Evolutionary conservation across 2,888 invertebrate genomes (phyloP).

Genomic region (Lordiphosa andalusiaca): DNA sequence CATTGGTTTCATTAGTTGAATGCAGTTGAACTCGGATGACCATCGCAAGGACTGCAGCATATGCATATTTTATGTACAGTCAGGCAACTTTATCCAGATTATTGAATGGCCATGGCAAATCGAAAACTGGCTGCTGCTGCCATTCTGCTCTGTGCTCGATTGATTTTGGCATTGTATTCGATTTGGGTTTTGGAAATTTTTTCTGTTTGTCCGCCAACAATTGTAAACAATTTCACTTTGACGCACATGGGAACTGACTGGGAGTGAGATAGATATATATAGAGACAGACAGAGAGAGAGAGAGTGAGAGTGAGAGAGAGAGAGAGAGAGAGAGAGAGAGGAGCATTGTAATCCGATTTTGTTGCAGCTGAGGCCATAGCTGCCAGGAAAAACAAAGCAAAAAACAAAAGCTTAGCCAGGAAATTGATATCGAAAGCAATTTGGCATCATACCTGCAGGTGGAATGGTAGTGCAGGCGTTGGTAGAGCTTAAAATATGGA

Average conservation of each 20-base stretch:
- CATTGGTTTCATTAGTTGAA: slow-evolving; percentile 51
- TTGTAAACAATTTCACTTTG: slow-evolving; percentile 61
- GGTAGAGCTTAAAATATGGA: slow-evolving; percentile 4
- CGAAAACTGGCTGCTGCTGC: slow-evolving; percentile 17
- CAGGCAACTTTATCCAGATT: slow-evolving; percentile 41
- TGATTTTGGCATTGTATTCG: slow-evolving; percentile 40
- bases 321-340: neutral
- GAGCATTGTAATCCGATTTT: slow-evolving; percentile 66
- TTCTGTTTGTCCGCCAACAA: slow-evolving; percentile 33
- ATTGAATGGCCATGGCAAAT: slow-evolving; percentile 24
- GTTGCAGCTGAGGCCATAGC: slow-evolving; percentile 63
- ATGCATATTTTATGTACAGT: slow-evolving; percentile 36
- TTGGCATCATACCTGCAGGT: slow-evolving; percentile 43
- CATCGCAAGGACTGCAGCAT: slow-evolving; percentile 23
- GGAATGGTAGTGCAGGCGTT: slow-evolving; percentile 10
- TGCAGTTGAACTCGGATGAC: slow-evolving; percentile 1
- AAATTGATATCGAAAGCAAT: slow-evolving; percentile 70
- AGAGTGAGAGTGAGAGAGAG: too few relatives aligned
- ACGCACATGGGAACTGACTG: slow-evolving; percentile 19
- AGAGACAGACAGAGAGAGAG: neutral
- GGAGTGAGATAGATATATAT: neutral
- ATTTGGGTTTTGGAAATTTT: slow-evolving; percentile 19
- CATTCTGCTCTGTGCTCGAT: slow-evolving; percentile 22
- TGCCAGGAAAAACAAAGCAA: slow-evolving; percentile 29
- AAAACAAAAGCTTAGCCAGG: slow-evolving; percentile 54